A percentile compares a stretch with the other conserved stretches of the same genome.
Evolutionary conservation across 2,113 vertebrate genomes (phyloP).

Genomic region (Cololabis saira): DNA sequence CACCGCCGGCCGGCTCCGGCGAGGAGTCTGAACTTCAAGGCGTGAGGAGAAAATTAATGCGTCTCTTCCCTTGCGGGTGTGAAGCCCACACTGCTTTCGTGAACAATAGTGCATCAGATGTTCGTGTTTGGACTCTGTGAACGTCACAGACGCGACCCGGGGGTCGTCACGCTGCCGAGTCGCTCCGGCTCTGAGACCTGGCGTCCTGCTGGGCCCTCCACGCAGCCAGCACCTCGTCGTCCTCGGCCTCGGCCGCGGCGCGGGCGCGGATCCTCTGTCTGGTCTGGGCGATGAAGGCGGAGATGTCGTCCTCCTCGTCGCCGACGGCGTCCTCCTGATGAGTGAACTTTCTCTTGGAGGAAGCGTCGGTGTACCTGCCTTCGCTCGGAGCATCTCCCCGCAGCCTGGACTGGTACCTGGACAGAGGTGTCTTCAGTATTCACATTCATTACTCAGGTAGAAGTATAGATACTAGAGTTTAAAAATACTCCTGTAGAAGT

Average conservation of each 20-base stretch:
- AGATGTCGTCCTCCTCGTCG: slow-evolving; percentile 79
- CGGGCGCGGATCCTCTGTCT: slow-evolving; percentile 72
- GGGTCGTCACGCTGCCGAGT: slow-evolving; percentile 22
- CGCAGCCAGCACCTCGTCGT: slow-evolving; percentile 89
- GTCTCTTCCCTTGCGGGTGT: too few relatives aligned
- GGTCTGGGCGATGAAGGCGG: slow-evolving; percentile 72
- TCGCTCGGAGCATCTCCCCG: slow-evolving; percentile 55
- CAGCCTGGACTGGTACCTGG: slow-evolving; percentile 80
- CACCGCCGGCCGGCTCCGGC: too few relatives aligned
- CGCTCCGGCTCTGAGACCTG: slow-evolving; percentile 75
- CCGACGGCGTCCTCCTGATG: slow-evolving; percentile 76
- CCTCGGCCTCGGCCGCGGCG: slow-evolving; percentile 81
- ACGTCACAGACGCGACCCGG: neutral
- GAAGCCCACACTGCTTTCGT: too few relatives aligned
- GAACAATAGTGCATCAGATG: too few relatives aligned
- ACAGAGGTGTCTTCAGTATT: too few relatives aligned
- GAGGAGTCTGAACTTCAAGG: too few relatives aligned
- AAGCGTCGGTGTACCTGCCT: slow-evolving; percentile 74
- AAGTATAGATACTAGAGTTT: too few relatives aligned
- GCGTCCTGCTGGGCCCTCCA: slow-evolving; percentile 89
- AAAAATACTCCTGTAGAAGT: too few relatives aligned
- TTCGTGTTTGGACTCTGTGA: too few relatives aligned
- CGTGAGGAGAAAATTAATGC: too few relatives aligned
- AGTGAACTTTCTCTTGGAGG: slow-evolving; percentile 84
- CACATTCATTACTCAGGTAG: too few relatives aligned